Percentiles rank a stretch among this genome's conserved stretches.
These are phyloP conservation scores for Dastarcus helophoroides DNA, from an alignment of 2,888 invertebrate species.

Conservation along the genomic window DNA sequence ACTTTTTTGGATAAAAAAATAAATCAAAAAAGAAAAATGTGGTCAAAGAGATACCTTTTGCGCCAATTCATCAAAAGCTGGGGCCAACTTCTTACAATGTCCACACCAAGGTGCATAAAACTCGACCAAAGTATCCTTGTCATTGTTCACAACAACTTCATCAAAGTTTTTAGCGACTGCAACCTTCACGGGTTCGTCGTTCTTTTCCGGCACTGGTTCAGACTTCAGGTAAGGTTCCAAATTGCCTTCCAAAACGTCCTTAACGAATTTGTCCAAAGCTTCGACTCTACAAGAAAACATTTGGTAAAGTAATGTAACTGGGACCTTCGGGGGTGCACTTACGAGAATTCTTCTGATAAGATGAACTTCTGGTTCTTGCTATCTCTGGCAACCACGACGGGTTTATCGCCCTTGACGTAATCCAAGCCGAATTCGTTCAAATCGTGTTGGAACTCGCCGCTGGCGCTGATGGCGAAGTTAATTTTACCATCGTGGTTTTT, in stretches of 20 bases:
- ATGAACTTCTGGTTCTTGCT: slow-evolving; percentile 79
- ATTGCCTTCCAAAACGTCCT: slow-evolving; percentile 68
- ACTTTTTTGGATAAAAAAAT: neutral
- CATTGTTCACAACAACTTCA: slow-evolving; percentile 81
- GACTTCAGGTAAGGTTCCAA: slow-evolving; percentile 92
- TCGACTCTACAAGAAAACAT: slow-evolving; percentile 54
- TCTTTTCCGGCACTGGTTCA: slow-evolving; percentile 78
- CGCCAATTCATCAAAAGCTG: slow-evolving; percentile 88
- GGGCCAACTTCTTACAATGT: slow-evolving; percentile 93
- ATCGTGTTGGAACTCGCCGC: slow-evolving; percentile 90
- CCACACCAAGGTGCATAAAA: slow-evolving; percentile 99
- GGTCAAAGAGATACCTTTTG: slow-evolving; percentile 50
- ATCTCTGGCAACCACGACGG: slow-evolving; percentile 75
- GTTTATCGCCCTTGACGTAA: slow-evolving; percentile 78
- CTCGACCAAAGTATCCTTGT: slow-evolving; percentile 88
- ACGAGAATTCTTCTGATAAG: slow-evolving; percentile 85
- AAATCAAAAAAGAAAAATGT: neutral
- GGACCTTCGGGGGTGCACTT: slow-evolving; percentile 21
- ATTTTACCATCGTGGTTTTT: slow-evolving; percentile 45
- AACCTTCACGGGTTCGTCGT: slow-evolving; percentile 72
- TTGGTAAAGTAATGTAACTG: neutral
- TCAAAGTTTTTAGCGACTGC: slow-evolving; percentile 97
- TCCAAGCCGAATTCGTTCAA: slow-evolving; percentile 88
- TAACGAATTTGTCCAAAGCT: slow-evolving; percentile 71
- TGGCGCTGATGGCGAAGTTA: slow-evolving; percentile 83